Evolutionary conservation across 2,797 vertebrate species (phyloP).

Genomic region (Merluccius polli): DNA sequence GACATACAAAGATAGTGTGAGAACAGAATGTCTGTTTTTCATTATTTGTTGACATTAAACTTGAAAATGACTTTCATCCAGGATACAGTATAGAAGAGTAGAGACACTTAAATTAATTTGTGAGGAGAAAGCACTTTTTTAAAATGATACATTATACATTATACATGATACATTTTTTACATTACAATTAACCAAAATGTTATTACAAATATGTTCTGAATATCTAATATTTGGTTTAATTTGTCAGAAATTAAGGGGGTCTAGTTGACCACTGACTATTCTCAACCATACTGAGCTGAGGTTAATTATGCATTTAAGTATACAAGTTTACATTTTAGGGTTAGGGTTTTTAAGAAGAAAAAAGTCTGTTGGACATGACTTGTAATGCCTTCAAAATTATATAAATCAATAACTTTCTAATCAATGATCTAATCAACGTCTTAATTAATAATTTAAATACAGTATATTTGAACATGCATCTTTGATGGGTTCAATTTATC

Average conservation of each 20-base stretch:
- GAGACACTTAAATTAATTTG: background rate
- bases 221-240: background rate
- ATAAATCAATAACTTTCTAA: background rate
- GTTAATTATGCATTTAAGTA: background rate
- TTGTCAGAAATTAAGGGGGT: background rate
- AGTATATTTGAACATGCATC: too few relatives aligned
- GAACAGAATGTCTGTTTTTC: background rate
- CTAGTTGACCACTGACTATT: background rate
- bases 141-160: background rate
- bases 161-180: background rate
- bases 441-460: too few relatives aligned
- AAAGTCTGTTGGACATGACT: too few relatives aligned
- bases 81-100: too few relatives aligned
- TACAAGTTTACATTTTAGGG: too few relatives aligned
- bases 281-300: background rate
- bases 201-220: background rate
- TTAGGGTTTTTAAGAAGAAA: too few relatives aligned
- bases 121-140: background rate
- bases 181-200: background rate
- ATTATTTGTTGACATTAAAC: background rate
- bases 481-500: too few relatives aligned
- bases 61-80: too few relatives aligned
- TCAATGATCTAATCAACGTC: too few relatives aligned
- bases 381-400: background rate
- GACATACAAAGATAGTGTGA: too few relatives aligned